A percentile compares a stretch with the other conserved stretches of the same genome.
These are phyloP conservation scores for Varecia variegata DNA, from an alignment of 2,797 vertebrate genomes.

Conservation along the genomic window DNA sequence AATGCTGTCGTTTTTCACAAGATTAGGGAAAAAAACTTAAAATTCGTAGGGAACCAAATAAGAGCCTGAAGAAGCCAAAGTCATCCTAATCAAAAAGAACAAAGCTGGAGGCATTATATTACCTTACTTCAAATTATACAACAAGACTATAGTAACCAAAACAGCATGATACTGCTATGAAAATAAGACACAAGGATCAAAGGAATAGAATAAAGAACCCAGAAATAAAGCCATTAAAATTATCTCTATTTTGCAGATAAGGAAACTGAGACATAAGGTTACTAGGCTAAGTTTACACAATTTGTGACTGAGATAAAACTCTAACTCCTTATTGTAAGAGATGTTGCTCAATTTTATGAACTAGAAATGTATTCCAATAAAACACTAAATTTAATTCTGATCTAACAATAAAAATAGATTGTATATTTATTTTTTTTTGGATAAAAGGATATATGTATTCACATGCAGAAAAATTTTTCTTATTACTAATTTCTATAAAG, in stretches of 20 bases:
- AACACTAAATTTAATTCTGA: background rate
- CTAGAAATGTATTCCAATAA: background rate
- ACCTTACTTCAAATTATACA: no score
- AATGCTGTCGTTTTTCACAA: no score
- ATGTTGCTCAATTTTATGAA: background rate
- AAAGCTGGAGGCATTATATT: no score
- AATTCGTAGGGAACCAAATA: no score
- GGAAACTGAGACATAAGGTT: background rate
- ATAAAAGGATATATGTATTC: background rate
- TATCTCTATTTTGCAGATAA: background rate
- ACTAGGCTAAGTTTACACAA: background rate
- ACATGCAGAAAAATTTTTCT: background rate
- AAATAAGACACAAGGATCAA: no score
- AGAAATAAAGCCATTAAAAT: background rate
- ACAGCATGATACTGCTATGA: no score
- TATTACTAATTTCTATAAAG: background rate
- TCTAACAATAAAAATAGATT: background rate
- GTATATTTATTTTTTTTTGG: background rate
- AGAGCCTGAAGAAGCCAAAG: no score
- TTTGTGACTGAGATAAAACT: background rate
- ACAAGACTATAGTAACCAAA: no score
- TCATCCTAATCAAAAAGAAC: no score
- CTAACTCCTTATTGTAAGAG: background rate
- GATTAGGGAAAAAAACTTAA: no score
- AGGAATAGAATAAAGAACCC: no score